Evolutionary conservation across 2,797 vertebrate genomes (phyloP).

Genomic region (Alca torda): DNA sequence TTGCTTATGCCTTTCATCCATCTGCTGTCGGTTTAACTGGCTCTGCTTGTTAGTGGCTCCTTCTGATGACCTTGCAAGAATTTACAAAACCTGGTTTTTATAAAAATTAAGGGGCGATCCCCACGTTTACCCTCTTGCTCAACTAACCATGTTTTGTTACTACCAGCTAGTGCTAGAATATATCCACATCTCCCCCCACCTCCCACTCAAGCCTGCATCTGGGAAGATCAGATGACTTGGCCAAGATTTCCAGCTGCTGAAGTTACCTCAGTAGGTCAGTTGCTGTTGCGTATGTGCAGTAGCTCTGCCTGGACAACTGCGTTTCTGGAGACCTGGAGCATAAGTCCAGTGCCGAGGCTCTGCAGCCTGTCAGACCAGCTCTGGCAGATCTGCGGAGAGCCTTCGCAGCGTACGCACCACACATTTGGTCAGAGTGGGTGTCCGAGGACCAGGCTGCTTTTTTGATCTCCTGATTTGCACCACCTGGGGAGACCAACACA

Average conservation of each 20-base stretch:
- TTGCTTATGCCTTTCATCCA: background rate
- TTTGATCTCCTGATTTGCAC: too few species aligned
- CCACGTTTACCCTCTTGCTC: constrained; percentile 24
- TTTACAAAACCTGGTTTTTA: constrained; percentile 30
- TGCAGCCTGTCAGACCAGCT: background rate
- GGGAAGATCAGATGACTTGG: background rate
- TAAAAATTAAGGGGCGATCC: constrained; percentile 26
- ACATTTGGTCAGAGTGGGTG: background rate
- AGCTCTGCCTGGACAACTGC: background rate
- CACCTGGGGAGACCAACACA: background rate
- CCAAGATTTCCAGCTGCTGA: background rate
- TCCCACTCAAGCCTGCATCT: background rate
- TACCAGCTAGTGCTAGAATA: constrained; percentile 1
- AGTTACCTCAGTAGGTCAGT: background rate
- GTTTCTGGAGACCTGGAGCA: background rate
- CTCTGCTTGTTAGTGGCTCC: background rate
- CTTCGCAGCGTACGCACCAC: accelerated
- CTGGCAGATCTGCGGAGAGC: background rate
- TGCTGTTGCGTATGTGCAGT: background rate
- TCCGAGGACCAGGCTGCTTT: background rate
- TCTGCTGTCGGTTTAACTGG: constrained; percentile 54
- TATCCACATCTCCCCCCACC: accelerated
- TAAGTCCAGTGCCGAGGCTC: background rate
- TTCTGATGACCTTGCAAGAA: constrained; percentile 39
- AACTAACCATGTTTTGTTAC: constrained; percentile 14